Percentiles rank a stretch among this genome's conserved stretches.
These are phyloP conservation scores for Aromia moschata DNA, from an alignment of 2,888 invertebrate species.

Conservation along the genomic window DNA sequence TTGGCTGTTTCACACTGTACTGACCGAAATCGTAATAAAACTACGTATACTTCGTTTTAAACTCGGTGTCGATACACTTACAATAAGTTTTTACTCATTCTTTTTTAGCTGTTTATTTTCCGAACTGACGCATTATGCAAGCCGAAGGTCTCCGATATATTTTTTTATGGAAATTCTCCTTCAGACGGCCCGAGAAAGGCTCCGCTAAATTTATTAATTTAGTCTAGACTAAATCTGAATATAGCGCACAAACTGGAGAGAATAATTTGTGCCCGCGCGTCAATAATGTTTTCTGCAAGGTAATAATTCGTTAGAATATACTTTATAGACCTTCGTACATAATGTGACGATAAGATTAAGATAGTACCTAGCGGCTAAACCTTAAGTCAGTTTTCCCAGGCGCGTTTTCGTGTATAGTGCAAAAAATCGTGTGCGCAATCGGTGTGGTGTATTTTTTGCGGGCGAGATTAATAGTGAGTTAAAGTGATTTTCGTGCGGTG, in stretches of 20 bases:
- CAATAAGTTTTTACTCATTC: too few species aligned
- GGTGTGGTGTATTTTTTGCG: too few species aligned
- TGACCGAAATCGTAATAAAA: too few species aligned
- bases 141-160: conserved; percentile 3
- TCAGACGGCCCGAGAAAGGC: neutral
- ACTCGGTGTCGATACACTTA: too few species aligned
- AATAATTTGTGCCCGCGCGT: conserved; percentile 10
- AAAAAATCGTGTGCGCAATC: neutral
- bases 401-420: conserved; percentile 5
- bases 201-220: conserved; percentile 3
- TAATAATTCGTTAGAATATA: conserved; percentile 14
- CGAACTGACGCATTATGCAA: neutral
- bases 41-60: too few species aligned
- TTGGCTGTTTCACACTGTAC: too few species aligned
- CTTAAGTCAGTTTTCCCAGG: conserved; percentile 12
- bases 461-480: too few species aligned
- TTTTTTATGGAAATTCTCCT: conserved; percentile 6
- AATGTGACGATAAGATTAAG: conserved; percentile 22
- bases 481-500: too few species aligned
- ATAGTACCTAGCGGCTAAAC: conserved; percentile 6
- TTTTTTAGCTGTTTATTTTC: neutral
- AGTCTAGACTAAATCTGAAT: conserved; percentile 1
- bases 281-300: conserved; percentile 19
- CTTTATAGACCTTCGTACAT: conserved; percentile 19
- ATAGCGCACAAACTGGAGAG: conserved; percentile 1